Conservation (phyloP, 2,888 invertebrate species). For the Eilema griseolum region DNA sequence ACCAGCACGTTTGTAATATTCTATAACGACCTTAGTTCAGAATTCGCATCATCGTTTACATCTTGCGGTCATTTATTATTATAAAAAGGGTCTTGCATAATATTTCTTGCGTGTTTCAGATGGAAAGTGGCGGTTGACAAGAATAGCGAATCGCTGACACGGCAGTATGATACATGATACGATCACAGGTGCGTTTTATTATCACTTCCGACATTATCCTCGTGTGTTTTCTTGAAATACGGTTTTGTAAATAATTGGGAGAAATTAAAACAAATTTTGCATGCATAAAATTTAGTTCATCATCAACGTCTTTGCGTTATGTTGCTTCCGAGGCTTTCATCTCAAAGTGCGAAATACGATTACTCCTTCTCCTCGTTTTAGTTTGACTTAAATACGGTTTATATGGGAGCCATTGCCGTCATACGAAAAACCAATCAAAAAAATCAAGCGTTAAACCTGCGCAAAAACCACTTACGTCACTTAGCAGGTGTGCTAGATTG, state of each 20-base stretch:
- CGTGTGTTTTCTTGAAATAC: constrained; percentile 48
- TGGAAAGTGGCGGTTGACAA: constrained; percentile 20
- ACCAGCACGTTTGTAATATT: not conserved
- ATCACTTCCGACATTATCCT: constrained; percentile 56
- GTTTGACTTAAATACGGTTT: no score
- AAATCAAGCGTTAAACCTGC: no score
- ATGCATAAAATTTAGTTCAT: not conserved
- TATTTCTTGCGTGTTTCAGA: constrained; percentile 30
- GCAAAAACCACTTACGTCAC: no score
- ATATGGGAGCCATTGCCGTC: no score
- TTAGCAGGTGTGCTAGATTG: no score
- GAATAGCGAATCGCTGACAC: constrained; percentile 50
- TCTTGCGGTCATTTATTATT: constrained; percentile 37
- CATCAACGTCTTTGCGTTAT: no score
- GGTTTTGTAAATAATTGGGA: constrained; percentile 29
- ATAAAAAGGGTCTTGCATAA: constrained; percentile 36
- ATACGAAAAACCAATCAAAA: no score
- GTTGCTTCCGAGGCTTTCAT: no score
- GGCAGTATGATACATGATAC: constrained; percentile 47
- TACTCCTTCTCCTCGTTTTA: no score
- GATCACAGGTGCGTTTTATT: constrained; percentile 74
- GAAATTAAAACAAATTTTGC: not conserved
- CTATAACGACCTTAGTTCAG: not conserved
- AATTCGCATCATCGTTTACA: constrained; percentile 5
- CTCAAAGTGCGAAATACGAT: no score